Evolutionary conservation across 2,888 invertebrate species (phyloP), one percentile per base, ranked within the genome.

Genomic region (Lasioglossum malachurum): DNA sequence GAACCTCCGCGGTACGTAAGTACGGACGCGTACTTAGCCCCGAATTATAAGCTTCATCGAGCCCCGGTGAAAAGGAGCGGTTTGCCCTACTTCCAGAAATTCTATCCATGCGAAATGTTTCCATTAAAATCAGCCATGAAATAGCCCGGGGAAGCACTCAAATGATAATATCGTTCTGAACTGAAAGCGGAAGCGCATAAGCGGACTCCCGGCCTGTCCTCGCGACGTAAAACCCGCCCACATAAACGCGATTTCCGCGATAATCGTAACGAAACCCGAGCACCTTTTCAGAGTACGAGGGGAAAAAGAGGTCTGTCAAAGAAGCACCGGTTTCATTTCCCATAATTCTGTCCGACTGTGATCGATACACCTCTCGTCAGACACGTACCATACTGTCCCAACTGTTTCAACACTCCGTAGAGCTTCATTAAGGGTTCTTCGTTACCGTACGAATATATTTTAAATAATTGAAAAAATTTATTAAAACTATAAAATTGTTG

Each of bases 41-140:
- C 81, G 72, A 85, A 80, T 84, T 84, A 86, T 75, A 80, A 80
- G 85, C 77, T 71, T 72, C 80, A 57, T 80, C 85, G 80, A 46
- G 84, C n/a, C 35, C 8, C 49, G 35, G 64, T 71, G 76, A 46
- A 82, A 82, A 77, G 81, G 72, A 72, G 35, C 35, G 60, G 72
- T 77, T 73, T 38, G 81, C 46, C 84, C 85, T 73, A 85, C 79
- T 76, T 83, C 75, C 69, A 16, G 60, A 67, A 74, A 80, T 74
- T 80, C 60, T 35, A 38, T 75, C 64, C 44, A 44, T 49, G 60
- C 35, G 78, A 83, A 83, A 75, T 78, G 72, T 78, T 84, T 74
- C 76, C 69, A 79, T 84, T 76, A 74, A 76, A 84, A 84, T 76
- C 75, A 72, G 44, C 75, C 75, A 41, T 76, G 84, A 79, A 84